Evolutionary conservation across 2,888 invertebrate species (phyloP).

Genomic region (Petrolisthes cinctipes): DNA sequence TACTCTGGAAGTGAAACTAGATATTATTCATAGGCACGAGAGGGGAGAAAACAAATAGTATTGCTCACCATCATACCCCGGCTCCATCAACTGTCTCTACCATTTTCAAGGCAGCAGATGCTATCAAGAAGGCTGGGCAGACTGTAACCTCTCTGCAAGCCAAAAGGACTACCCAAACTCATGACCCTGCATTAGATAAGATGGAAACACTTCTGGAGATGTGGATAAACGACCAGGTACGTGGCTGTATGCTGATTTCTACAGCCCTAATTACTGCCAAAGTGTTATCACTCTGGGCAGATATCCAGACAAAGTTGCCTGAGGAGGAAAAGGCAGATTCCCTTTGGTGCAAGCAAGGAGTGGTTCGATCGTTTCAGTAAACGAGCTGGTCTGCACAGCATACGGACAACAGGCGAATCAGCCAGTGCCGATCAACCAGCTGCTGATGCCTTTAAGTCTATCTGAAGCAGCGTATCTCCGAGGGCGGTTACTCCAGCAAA

Average conservation of each 20-base stretch:
- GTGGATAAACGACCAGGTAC: background rate
- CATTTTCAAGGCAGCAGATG: too few species aligned
- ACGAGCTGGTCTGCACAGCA: constrained; percentile 17
- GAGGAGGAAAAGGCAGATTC: background rate
- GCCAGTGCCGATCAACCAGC: constrained; percentile 28
- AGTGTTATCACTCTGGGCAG: too few species aligned
- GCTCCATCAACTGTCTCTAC: too few species aligned
- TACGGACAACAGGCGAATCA: constrained; percentile 12
- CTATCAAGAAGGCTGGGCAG: background rate
- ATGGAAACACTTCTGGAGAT: background rate
- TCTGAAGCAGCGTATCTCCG: constrained; percentile 17
- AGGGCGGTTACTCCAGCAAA: constrained; percentile 25
- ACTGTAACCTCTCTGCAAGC: background rate
- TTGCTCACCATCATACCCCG: too few species aligned
- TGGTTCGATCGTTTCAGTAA: constrained; percentile 18
- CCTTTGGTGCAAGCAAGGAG: constrained; percentile 21
- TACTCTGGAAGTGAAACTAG: too few species aligned
- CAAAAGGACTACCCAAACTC: background rate
- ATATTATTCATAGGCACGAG: too few species aligned
- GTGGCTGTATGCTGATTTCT: background rate
- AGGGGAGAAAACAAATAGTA: too few species aligned
- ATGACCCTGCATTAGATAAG: background rate
- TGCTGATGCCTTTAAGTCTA: background rate
- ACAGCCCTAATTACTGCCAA: background rate
- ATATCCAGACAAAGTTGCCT: background rate